Evolutionary conservation across 2,797 vertebrate species (phyloP).

Genomic region (Halcyon chelicuti): DNA sequence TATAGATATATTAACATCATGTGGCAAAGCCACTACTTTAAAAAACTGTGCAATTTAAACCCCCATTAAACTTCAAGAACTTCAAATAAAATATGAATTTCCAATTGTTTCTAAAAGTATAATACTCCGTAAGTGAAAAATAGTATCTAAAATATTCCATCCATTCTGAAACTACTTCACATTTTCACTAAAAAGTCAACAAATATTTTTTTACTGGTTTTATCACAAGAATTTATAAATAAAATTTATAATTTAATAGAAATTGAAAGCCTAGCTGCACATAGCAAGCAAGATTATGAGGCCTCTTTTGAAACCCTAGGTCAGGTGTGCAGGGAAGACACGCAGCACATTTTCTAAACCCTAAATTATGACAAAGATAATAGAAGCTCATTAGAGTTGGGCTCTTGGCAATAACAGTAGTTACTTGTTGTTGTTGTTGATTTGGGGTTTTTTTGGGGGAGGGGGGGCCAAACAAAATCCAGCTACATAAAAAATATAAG

Average conservation of each 20-base stretch:
- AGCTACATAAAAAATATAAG: not conserved
- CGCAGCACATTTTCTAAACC: not conserved
- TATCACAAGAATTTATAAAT: not conserved
- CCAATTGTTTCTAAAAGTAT: not conserved
- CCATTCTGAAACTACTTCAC: not conserved
- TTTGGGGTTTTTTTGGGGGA: no score
- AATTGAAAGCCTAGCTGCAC: not conserved
- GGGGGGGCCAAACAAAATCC: not conserved
- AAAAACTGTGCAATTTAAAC: not conserved
- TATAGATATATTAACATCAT: rapidly evolving
- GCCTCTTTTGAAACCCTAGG: not conserved
- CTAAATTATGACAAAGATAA: not conserved
- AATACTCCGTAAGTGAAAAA: not conserved
- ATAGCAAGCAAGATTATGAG: not conserved
- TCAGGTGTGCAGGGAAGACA: not conserved
- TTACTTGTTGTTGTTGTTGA: not conserved
- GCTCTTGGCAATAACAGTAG: not conserved
- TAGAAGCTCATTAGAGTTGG: not conserved
- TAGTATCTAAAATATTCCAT: not conserved
- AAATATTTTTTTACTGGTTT: not conserved
- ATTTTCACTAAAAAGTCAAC: not conserved
- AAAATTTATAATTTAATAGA: not conserved
- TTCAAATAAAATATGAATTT: not conserved
- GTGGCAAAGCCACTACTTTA: not conserved
- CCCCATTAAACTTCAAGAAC: not conserved